Evolutionary conservation across 2,888 invertebrate species (phyloP), one percentile per base, ranked within the genome.

Genomic region (Agonopterix heracliana): DNA sequence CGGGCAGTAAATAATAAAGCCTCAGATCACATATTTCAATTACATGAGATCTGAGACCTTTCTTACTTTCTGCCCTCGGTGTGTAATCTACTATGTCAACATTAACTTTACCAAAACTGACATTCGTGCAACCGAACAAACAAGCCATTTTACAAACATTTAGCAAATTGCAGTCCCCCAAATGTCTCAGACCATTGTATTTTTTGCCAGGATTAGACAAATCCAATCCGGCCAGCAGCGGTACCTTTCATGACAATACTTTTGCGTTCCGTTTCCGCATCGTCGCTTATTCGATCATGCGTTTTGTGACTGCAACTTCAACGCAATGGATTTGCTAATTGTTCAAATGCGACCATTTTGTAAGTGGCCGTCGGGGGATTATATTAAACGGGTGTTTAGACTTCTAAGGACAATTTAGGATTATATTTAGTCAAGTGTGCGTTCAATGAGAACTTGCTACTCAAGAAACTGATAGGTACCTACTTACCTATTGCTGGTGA

Each of bases 191-290:
- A 47, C 56, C 55, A 63, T 67, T 66, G 60, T 64, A 55, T 63
- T 72, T 74, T 74, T 76, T 75, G 67, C 59, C 36, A 41, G 67
- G 67, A 72, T 75, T 74, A 75, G 52, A 49, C 56, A 61, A 75
- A 76, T 75, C 75, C 74, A 73, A 77, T 78, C 68, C 65, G 56
- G 60, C 50, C 52, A 55, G 63, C 63, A 61, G 51, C 60, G 54
- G 48, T 36, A 34, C 46, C 49, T 50, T 50, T 52, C 56, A 55
- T 14, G 12, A 48, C 45, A 51, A 62, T 59, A 63, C 58, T 66
- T 64, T 71, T 71, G 68, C 68, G 66, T 59, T 60, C 54, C 53
- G 54, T 68, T 68, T 70, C 60, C 64, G 59, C 58, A 46, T 57
- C 56, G 61, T 54, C 64, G 62, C 50, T 68, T 60, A 74, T 68